Conservation (phyloP, 2,797 vertebrate species). For the Gymnothorax reevesii region DNA sequence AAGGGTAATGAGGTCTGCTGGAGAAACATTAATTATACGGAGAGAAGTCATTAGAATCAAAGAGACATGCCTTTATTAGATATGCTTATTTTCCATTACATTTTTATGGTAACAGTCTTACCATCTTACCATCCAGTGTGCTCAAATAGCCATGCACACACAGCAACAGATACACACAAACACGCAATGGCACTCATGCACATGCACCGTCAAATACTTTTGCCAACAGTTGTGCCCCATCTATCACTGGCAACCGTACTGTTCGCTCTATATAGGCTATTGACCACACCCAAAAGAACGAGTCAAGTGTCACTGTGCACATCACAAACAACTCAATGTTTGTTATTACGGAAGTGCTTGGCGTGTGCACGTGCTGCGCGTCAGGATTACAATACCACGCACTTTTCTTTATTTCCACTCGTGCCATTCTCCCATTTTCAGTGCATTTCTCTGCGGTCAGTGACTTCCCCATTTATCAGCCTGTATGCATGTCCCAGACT, state of each 20-base stretch:
- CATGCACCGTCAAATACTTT: not conserved
- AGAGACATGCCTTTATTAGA: too few relatives aligned
- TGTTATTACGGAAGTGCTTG: too few relatives aligned
- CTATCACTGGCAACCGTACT: too few relatives aligned
- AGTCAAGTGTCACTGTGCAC: too few relatives aligned
- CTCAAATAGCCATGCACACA: not conserved
- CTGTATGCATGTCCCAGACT: not conserved
- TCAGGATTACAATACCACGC: too few relatives aligned
- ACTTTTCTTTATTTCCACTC: too few relatives aligned
- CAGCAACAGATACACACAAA: not conserved
- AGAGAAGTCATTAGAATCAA: too few relatives aligned
- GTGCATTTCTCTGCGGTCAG: not conserved
- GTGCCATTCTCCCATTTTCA: not conserved
- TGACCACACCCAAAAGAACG: too few relatives aligned
- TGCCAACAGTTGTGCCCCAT: not conserved
- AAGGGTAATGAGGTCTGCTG: not conserved
- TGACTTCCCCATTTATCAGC: not conserved
- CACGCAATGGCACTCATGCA: not conserved
- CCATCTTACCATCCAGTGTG: not conserved
- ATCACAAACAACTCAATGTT: too few relatives aligned
- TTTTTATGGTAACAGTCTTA: not conserved
- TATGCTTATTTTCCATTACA: not conserved
- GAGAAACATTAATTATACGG: not conserved
- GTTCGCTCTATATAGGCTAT: too few relatives aligned
- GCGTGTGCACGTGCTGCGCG: too few relatives aligned